Evolutionary conservation across 2,888 invertebrate species (phyloP).

Genomic region (Eilema depressum): DNA sequence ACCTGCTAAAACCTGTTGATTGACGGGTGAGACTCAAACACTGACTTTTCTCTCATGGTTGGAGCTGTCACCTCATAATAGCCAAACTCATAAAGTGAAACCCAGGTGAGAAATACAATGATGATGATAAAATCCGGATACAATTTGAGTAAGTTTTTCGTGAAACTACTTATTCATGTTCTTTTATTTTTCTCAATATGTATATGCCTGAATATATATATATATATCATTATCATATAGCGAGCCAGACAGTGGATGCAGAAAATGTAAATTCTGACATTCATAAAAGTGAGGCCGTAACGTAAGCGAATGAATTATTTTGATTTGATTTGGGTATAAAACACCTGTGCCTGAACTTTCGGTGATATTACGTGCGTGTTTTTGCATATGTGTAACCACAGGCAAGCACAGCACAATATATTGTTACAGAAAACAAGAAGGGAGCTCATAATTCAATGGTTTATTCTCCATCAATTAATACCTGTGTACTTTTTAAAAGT

Average conservation of each 20-base stretch:
- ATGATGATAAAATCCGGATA: too few species aligned
- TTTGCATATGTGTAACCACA: not conserved
- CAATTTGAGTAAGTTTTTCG: too few species aligned
- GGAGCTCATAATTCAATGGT: not conserved
- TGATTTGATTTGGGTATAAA: slow-evolving; percentile 12
- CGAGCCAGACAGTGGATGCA: not conserved
- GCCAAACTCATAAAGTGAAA: too few species aligned
- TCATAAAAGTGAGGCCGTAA: not conserved
- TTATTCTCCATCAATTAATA: not conserved
- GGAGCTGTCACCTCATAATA: too few species aligned
- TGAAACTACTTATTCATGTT: not conserved
- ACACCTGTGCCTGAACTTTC: slow-evolving; percentile 4
- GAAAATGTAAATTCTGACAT: not conserved
- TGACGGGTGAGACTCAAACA: too few species aligned
- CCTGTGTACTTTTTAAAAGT: not conserved
- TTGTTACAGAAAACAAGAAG: not conserved
- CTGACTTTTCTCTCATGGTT: too few species aligned
- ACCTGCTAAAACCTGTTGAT: too few species aligned
- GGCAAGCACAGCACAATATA: not conserved
- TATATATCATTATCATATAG: not conserved
- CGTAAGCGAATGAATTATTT: slow-evolving; percentile 9
- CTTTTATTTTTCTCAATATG: not conserved
- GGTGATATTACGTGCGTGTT: not conserved
- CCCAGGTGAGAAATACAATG: too few species aligned
- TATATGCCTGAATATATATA: not conserved